These are phyloP conservation scores for Philopotamus ludificatus DNA, from an alignment of 1,140 invertebrate species.

Conservation along the genomic window DNA sequence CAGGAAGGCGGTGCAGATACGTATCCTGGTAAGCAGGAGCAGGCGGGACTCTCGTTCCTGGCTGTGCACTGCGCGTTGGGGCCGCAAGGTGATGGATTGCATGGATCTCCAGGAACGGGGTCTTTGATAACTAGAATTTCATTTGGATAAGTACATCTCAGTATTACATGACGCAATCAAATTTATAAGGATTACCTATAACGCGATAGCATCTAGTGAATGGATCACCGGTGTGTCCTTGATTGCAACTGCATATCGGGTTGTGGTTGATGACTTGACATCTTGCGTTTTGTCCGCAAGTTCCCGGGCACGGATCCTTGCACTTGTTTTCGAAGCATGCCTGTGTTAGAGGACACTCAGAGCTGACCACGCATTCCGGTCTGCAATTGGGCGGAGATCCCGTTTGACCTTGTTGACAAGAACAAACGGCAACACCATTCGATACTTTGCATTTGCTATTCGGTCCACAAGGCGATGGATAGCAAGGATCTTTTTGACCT, in stretches of 20 bases:
- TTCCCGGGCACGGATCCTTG: slow-evolving; percentile 59
- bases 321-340: slow-evolving; percentile 57
- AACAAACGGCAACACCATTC: slow-evolving; percentile 68
- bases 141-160: background rate
- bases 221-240: slow-evolving; percentile 60
- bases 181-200: slow-evolving; percentile 1
- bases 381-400: slow-evolving; percentile 55
- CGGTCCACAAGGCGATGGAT: slow-evolving; percentile 76
- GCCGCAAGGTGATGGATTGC: slow-evolving; percentile 74
- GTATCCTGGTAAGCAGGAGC: slow-evolving; percentile 73
- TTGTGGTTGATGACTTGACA: slow-evolving; percentile 60
- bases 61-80: slow-evolving; percentile 69
- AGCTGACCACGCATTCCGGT: slow-evolving; percentile 58
- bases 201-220: slow-evolving; percentile 55
- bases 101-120: slow-evolving; percentile 56
- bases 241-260: slow-evolving; percentile 57
- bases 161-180: background rate
- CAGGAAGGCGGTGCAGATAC: slow-evolving; percentile 77
- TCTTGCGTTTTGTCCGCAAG: slow-evolving; percentile 59
- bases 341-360: slow-evolving; percentile 52
- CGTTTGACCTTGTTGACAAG: slow-evolving; percentile 57
- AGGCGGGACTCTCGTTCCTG: slow-evolving; percentile 64
- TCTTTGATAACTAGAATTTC: background rate
- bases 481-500: slow-evolving; percentile 61
- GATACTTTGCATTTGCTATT: slow-evolving; percentile 69